phyloP scores from a whole-genome alignment of 2,797 vertebrate species.

The Oophaga sylvatica region DNA sequence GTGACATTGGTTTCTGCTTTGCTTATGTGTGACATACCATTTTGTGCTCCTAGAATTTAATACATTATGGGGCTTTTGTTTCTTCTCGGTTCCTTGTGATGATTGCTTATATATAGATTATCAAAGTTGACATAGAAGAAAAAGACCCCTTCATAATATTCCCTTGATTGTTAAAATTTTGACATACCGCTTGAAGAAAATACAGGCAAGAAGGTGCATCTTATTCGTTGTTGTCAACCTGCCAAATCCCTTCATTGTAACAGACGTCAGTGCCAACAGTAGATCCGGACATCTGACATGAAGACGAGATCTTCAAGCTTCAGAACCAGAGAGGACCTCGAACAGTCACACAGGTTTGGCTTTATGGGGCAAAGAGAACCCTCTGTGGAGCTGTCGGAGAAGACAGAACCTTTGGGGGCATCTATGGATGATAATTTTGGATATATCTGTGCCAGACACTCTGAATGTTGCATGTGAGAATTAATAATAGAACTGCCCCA shows the following conservation, averaged over 20 bases:
- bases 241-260: not conserved
- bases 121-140: not conserved
- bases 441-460: not conserved
- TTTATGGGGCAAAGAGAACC: not conserved
- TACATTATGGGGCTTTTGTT: not conserved
- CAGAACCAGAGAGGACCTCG: not conserved
- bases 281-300: not conserved
- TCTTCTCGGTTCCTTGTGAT: not conserved
- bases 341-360: no score
- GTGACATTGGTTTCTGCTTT: constrained; percentile 46
- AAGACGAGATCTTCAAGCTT: not conserved
- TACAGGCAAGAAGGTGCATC: not conserved
- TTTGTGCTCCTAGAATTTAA: not conserved
- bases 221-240: not conserved
- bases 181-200: not conserved
- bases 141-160: not conserved
- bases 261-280: not conserved
- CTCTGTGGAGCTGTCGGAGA: not conserved
- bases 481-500: no score
- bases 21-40: not conserved
- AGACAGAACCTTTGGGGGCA: not conserved
- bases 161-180: not conserved
- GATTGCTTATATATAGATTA: not conserved
- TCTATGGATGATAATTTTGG: not conserved
- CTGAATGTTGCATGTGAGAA: not conserved